These are phyloP conservation scores for Propithecus perrieri DNA, from an alignment of 2,797 vertebrate species.

Conservation along the genomic window DNA sequence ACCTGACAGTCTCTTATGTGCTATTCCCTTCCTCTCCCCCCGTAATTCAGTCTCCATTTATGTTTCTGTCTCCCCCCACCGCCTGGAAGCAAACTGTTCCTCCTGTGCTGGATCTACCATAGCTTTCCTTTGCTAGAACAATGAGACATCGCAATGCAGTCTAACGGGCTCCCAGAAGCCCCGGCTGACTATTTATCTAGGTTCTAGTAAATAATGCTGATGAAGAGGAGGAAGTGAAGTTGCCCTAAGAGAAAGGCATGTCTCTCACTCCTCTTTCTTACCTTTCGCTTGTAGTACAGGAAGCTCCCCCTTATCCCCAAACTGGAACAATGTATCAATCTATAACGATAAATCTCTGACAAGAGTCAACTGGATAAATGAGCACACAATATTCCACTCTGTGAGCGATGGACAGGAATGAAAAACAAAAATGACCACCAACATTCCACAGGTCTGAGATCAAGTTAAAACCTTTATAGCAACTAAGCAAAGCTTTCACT, in stretches of 20 bases:
- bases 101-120: not conserved
- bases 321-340: not conserved
- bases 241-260: not conserved
- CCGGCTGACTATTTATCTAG: not conserved
- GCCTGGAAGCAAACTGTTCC: not conserved
- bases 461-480: not conserved
- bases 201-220: not conserved
- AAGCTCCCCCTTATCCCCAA: not conserved
- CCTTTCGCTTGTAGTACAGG: not conserved
- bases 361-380: not conserved
- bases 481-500: not conserved
- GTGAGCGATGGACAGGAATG: not conserved
- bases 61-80: not conserved
- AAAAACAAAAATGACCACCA: not conserved
- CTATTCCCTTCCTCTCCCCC: not conserved
- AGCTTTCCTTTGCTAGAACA: not conserved
- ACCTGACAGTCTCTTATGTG: not conserved
- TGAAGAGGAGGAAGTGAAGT: not conserved
- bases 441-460: not conserved
- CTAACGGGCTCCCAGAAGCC: not conserved
- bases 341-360: not conserved
- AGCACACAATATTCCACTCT: not conserved
- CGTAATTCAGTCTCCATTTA: not conserved
- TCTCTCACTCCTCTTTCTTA: not conserved
- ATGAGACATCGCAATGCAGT: not conserved